phyloP scores from a whole-genome alignment of 2,797 vertebrate species.

The Pyrrhura leucotis region DNA sequence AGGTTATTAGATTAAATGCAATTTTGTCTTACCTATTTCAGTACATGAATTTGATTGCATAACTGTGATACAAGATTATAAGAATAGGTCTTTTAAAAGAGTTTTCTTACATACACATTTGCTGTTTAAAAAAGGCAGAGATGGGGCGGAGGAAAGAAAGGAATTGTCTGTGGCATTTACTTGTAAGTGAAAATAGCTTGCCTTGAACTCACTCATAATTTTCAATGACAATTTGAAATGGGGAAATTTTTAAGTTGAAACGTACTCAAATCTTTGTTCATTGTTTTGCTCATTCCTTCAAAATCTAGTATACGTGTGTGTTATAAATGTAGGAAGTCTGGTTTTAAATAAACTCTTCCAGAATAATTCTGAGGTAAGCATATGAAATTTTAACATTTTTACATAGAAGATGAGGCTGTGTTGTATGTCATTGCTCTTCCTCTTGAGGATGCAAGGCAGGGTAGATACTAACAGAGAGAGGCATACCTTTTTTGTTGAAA shows the following conservation, averaged over 20 bases:
- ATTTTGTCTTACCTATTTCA: not conserved
- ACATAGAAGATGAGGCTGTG: not conserved
- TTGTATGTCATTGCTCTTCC: not conserved
- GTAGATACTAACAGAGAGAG: not conserved
- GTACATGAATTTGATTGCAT: not conserved
- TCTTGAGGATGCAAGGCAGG: not conserved
- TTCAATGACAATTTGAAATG: not conserved
- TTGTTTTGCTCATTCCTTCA: not conserved
- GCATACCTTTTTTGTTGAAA: not conserved
- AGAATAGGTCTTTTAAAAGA: not conserved
- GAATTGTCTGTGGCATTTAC: not conserved
- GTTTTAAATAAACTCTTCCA: not conserved
- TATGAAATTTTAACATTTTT: not conserved
- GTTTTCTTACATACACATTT: not conserved
- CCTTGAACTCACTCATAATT: not conserved
- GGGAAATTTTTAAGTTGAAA: not conserved
- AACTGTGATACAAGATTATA: not conserved
- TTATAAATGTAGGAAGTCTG: not conserved
- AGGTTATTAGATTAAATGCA: not conserved
- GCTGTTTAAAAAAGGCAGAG: not conserved
- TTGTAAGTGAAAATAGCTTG: not conserved
- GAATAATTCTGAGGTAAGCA: not conserved
- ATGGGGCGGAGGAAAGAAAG: not conserved
- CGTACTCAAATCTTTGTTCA: accelerated
- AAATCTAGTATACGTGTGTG: not conserved